Base-by-base conservation (phyloP, 2,888 invertebrate species). In the Cephus pygmeus region DNA sequence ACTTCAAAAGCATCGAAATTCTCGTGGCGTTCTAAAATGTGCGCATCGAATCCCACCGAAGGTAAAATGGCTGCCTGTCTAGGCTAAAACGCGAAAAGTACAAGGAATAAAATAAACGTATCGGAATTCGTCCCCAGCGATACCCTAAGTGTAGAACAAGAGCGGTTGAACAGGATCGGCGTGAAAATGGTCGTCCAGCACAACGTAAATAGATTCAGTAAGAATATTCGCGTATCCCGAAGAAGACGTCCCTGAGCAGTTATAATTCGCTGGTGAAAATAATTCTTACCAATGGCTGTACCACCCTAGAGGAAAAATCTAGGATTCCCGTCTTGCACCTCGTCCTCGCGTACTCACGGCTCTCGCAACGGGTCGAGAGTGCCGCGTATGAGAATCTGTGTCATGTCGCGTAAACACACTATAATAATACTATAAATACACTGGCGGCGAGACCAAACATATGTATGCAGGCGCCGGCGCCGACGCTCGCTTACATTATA, bases 381-480 rank as follows among this genome's bases (percentile, higher is more conserved):
- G 75, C 71, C 31, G 36, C 36, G 69, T 77, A 75, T 71, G 68
- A 81, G 84, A 88, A 89, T 89, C 85, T 87, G 86, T 89, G 89
- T 86, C 88, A 87, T 86, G 86, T 85, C 87, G 86, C 85, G 85
- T 88, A 87, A 89, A 89, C 87, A 87, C 82, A 87, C 87, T 88
- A 86, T 86, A 88, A 89, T 88, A 88, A 85, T 87, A 86, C 89
- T 89, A 89, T 89, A 89, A 89, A 89, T 89, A 89, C 84, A 81
- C 84, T 79, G 84, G 75, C 76, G 80, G 76, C 82, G 85, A 85
- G 85, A 84, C 85, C 80, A 85, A 85, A 84, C 85, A 78, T 76
- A 75, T 73, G 82, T 84, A 85, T 85, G 87, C 86, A 86, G 88
- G 89, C 89, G 88, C 89, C 88, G 89, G 88, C 89, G 88, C 88